Conservation (phyloP, 2,113 vertebrate genomes). For the Tursiops truncatus region DNA sequence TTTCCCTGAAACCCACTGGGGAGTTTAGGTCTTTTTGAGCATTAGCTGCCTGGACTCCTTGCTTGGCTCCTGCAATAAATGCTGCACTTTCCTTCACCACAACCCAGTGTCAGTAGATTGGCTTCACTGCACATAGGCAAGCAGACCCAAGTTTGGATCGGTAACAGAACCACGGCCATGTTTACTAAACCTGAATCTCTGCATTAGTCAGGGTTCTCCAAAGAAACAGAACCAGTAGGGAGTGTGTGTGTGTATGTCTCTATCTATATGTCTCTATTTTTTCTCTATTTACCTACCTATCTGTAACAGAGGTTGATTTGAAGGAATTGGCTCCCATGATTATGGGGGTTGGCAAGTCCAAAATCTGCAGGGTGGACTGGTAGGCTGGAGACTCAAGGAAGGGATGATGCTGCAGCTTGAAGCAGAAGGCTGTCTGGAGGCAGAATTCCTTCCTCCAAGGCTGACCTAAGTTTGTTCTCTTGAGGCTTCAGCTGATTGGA, state of each 20-base stretch:
- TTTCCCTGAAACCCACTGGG: not conserved
- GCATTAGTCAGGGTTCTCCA: not conserved
- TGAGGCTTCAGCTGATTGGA: not conserved
- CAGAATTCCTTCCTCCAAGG: not conserved
- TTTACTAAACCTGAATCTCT: not conserved
- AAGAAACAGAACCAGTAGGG: not conserved
- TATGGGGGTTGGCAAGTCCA: not conserved
- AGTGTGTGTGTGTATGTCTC: not conserved
- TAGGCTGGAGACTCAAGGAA: not conserved
- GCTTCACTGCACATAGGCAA: not conserved
- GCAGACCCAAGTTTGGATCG: not conserved
- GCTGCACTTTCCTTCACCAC: not conserved
- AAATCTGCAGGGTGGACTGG: not conserved
- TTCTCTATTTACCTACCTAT: not conserved
- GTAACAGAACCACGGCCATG: not conserved
- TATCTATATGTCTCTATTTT: not conserved
- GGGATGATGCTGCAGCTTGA: not conserved
- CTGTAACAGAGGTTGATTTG: not conserved
- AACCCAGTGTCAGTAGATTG: not conserved
- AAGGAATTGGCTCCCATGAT: not conserved
- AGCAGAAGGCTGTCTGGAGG: not conserved
- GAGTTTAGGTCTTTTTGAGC: not conserved
- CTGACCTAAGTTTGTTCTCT: not conserved
- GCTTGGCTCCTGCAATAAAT: not conserved
- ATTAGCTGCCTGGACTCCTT: not conserved